Base-by-base conservation (phyloP, 2,113 vertebrate species). In the Cepphus grylle region DNA sequence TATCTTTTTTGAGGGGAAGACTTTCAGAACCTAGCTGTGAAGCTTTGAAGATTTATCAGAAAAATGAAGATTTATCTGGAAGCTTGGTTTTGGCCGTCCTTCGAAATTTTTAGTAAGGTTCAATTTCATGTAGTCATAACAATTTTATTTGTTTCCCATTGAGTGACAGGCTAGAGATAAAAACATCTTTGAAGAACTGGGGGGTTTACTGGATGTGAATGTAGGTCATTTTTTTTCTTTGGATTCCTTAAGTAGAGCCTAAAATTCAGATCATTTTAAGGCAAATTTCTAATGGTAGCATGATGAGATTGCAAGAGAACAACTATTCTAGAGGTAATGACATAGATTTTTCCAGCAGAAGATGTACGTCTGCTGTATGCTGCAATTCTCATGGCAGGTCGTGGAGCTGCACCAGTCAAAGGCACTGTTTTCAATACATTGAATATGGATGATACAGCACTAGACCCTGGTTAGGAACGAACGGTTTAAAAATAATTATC, bases 121-220 rank as follows among this genome's bases (percentile, higher is more conserved):
- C 52, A 40, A 15, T 73, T 94, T 84, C 65, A 72, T 42, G 25
- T 94, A 81, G 72, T 92, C 45, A 8, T 87, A 94, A 82, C 53
- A 69, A 50, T 84, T 92, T 58, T 65, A 80, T 93, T 90, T 95
- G 73, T 94, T 96, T 94, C 78, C 34, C 69, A 14, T 65, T 91
- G 81, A 87, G 49, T 95, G 73, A 73, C 62, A 84, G 23, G 29
- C 26, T 49, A 50, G 45, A 80, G 58, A 59, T 21, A 89, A 69
- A 92, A 95, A 20, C 13, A 84, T 27, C 66, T 89, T 89, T 92
- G 69, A 91, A 93, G 66, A 95, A 32, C 36, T 36, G 11, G 6
- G 3, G 4, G 8, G 73, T 94, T 84, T 81, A 76, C 34, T 93
- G 86, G 59, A 9, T 61, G 20, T 38, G 45, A 95, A 59, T 50